Evolutionary conservation across 2,797 vertebrate species (phyloP), one percentile per base, ranked within the genome.

Genomic region (Sebastes hubbsi): DNA sequence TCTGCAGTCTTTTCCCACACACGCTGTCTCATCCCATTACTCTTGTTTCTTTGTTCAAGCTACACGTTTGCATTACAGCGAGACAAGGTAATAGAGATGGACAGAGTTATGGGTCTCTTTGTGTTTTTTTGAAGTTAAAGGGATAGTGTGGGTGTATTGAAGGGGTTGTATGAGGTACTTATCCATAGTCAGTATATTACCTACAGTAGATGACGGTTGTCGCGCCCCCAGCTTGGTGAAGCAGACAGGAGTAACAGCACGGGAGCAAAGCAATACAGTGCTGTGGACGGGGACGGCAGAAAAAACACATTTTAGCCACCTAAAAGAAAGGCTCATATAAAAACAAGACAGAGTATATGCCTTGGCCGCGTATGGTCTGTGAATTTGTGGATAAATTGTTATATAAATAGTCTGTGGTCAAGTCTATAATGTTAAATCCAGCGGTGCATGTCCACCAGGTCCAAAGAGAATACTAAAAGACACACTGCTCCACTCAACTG

Each of bases 1-100:
- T 8, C 64, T 80, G 8, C 27, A 14, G 9, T 76, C 52, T 67
- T 75, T 77, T 70, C 71, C 72, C 66, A 75, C 77, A 72, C 61
- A 74, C 4, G 7, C 63, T 8, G 60, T 81, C 74, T 72, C 69
- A 38, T 83, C 61, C 30, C 30, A 54, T 78, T 49, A 30, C 36
- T 46, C 38, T 46, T 46, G 2, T 36, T 52, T 36, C 52, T 62
- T 32, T 63, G 60, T 73, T 66, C 25, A 38, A 72, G 20, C 11
- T 16, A 68, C 61, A 60, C 1, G 3, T 71, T 87, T 56, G 56
- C 13, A 42, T 55, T 75, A 38, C 49, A 70, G n/a, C 16, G 0
- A 12, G 58, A 71, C 32, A 68, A 69, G 18, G 68, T 66, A 1
- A 78, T 16, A 3, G 10, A 59, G 30, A 76, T 27, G 5, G 36